Base-by-base conservation (phyloP, 1,140 invertebrate species). In the Bombus polaris region DNA sequence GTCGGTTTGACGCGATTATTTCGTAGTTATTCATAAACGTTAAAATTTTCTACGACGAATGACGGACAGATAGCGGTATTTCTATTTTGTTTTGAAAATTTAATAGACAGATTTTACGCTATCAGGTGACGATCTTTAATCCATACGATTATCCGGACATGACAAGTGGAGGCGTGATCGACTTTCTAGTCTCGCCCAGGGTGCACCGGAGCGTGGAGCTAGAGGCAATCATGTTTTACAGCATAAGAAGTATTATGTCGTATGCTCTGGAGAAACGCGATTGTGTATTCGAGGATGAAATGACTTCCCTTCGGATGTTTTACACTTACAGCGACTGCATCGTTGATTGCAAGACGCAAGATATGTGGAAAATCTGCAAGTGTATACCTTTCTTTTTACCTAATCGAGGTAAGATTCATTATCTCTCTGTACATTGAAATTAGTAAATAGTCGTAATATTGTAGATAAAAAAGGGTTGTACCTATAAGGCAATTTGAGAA, bases 261-360 rank as follows among this genome's bases (percentile, higher is more conserved):
- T 92, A 92, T 57, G 28, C 86, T 3, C 35, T 90, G 0, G 76
- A 89, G 28, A 92, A 96, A 94, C 94, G 96, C 62, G 94, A 96
- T 42, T 97, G 96, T 84, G 92, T 96, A 6, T 96, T 96, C 85
- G 80, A 92, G 3, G 92, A 96, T 74, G 96, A 96, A 81, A 74
- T 89, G 22, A 65, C 78, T 5, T 81, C 89, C 0, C 81, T 93
- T 5, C 88, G 92, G 0, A 59, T n/a, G 10, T 35, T 42, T 25
- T 97, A 97, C 87, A 96, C 95, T 32, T 96, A 96, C 87, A 96
- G 96, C 87, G 94, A 96, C 66, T 97, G 96, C 87, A 94, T 97
- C 10, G 93, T 96, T 3, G 92, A 95, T 37, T 97, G 96, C 89
- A 95, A 95, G n/a, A 92, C 96, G 1, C 92, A 92, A 10, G 94